These are phyloP conservation scores for Plestiodon gilberti DNA, from an alignment of 2,113 vertebrate species.

Conservation along the genomic window DNA sequence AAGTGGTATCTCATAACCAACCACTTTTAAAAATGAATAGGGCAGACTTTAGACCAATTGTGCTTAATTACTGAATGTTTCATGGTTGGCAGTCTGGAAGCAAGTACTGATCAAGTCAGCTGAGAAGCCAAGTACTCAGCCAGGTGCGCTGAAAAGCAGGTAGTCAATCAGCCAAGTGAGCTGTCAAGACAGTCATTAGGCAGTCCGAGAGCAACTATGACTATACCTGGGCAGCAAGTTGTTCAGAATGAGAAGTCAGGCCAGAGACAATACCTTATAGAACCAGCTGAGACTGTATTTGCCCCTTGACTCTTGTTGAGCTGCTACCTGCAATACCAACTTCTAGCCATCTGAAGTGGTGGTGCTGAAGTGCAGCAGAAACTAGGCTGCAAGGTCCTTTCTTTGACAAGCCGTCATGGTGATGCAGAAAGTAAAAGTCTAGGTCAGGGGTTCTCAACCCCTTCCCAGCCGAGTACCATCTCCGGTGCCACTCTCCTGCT, in stretches of 20 bases:
- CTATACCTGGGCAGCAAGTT: background rate
- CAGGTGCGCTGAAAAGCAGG: background rate
- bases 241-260: background rate
- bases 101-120: background rate
- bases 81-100: background rate
- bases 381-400: background rate
- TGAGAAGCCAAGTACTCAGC: too few relatives aligned
- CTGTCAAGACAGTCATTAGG: background rate
- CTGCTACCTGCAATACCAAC: background rate
- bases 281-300: background rate
- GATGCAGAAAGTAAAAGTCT: background rate
- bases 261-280: background rate
- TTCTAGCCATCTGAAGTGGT: background rate
- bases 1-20: background rate
- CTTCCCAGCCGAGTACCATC: too few relatives aligned
- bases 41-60: background rate
- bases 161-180: background rate
- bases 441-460: too few relatives aligned
- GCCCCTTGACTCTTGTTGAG: background rate
- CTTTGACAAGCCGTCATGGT: background rate
- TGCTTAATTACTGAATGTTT: background rate
- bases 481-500: too few relatives aligned
- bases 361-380: background rate
- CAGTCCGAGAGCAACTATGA: background rate
- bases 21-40: background rate